Evolutionary conservation across 2,888 invertebrate genomes (phyloP).

Genomic region (Cryptocheilus praepositus): DNA sequence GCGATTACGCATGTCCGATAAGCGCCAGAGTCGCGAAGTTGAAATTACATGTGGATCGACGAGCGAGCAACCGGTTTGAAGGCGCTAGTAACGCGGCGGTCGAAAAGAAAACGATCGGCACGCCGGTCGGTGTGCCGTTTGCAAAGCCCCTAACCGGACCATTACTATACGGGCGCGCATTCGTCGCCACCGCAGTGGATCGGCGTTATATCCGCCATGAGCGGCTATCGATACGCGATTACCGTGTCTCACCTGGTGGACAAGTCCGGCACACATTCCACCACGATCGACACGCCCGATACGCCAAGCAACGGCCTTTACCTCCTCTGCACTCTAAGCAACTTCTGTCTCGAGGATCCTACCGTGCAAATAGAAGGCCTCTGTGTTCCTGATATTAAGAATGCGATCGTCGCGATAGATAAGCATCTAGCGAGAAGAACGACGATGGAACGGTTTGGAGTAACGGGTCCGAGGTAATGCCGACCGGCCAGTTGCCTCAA

Average conservation of each 20-base stretch:
- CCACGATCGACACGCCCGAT: constrained; percentile 38
- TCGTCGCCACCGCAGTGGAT: constrained; percentile 35
- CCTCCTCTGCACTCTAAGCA: too few species aligned
- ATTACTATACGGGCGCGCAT: constrained; percentile 24
- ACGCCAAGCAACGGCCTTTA: constrained; percentile 6
- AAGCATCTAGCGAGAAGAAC: too few species aligned
- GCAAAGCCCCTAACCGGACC: constrained; percentile 33
- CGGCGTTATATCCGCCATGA: constrained; percentile 34
- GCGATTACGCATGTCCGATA: too few species aligned
- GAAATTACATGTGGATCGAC: constrained; percentile 8
- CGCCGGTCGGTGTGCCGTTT: constrained; percentile 15
- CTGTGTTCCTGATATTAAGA: constrained; percentile 4
- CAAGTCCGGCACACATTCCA: constrained; percentile 28
- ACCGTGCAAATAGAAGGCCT: constrained; percentile 22
- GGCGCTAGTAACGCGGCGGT: not conserved
- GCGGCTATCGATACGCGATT: constrained; percentile 48
- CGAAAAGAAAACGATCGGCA: constrained; percentile 28
- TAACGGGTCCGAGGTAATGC: too few species aligned
- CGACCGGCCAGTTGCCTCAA: too few species aligned
- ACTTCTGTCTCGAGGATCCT: constrained; percentile 8
- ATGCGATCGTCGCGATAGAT: constrained; percentile 2
- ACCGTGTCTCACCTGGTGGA: constrained; percentile 40
- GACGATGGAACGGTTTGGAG: too few species aligned
- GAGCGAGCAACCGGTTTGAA: constrained; percentile 14
- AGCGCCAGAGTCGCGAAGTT: not conserved